Percentiles rank a stretch among this genome's conserved stretches.
Conservation (phyloP, 2,113 vertebrate genomes). For the Thunnus thynnus region DNA sequence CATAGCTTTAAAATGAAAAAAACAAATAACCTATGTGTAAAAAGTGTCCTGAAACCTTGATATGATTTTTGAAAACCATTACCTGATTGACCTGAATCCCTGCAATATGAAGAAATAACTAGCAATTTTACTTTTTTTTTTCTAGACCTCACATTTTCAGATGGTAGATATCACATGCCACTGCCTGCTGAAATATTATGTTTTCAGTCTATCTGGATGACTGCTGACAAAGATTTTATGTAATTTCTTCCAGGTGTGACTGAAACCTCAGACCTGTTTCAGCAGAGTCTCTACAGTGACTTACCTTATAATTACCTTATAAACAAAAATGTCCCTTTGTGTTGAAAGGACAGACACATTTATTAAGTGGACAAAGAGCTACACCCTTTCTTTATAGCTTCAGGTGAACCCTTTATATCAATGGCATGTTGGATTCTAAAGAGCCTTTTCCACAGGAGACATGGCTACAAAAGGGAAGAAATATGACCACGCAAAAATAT, state of each 20-base stretch:
- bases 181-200: not conserved
- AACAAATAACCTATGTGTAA: not conserved
- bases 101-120: too few relatives aligned
- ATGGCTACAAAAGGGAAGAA: constrained; percentile 47
- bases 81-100: too few relatives aligned
- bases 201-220: not conserved
- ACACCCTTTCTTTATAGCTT: constrained; percentile 27
- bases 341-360: constrained; percentile 41
- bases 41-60: not conserved
- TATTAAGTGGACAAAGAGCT: constrained; percentile 40
- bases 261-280: constrained; percentile 31
- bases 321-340: too few relatives aligned
- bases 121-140: not conserved
- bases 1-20: too few relatives aligned
- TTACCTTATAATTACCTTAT: not conserved
- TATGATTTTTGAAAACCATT: too few relatives aligned
- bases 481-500: constrained; percentile 17
- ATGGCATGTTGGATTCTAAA: constrained; percentile 14
- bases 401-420: constrained; percentile 34
- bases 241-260: constrained; percentile 8
- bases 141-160: not conserved
- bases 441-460: constrained; percentile 5
- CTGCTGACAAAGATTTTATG: not conserved
- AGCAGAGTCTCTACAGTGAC: not conserved
- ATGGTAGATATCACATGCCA: not conserved